Base-by-base conservation (phyloP, 2,888 invertebrate species). In the Oligia strigilis region DNA sequence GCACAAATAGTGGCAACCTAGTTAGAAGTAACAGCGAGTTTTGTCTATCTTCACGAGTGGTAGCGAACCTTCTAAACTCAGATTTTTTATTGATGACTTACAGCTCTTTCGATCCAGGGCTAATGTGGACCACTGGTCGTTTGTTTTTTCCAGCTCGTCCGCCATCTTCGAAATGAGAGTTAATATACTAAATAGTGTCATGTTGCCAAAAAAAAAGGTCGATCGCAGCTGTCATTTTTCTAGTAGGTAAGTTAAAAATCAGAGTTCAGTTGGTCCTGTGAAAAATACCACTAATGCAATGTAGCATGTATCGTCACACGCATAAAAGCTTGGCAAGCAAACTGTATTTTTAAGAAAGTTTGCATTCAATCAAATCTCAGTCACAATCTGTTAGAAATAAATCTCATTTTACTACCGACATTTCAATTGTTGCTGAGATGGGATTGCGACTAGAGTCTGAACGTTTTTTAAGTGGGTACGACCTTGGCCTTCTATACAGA, bases 1-100 rank as follows among this genome's bases (percentile, higher is more conserved):
- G 55, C 17, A 78, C 79, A 75, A 80, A 75, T 60, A 78, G 17
- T 66, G 75, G 67, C 83, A 78, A 86, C 74, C 67, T 66, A 78
- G 69, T 83, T 81, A 36, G 40, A 23, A 58, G 14, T 72, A 52
- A 81, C 74, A 81, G 29, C 65, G 60, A 29, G 29, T 55, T 62
- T 40, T 65, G 71, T 71, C 46, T 66, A 46, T 58, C 67, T 80
- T 74, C 75, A 19, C 83, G 23, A 83, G 17, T 81, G 40, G 14
- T 55, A 40, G 62, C 14, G 23, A 77, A 64, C 17, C 23, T 23
- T 62, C 13, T 60, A 19, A 55, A 8, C 55, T 19, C 55, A 0
- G 19, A 19, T 19, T 6, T 55, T 55, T 55, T 2, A 19, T 55
- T 55, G 1, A 62, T 62, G 14, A 62, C 14, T 62, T 29, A 6